phyloP scores from a whole-genome alignment of 2,113 vertebrate genomes.

The Oxygymnocypris stewartii region DNA sequence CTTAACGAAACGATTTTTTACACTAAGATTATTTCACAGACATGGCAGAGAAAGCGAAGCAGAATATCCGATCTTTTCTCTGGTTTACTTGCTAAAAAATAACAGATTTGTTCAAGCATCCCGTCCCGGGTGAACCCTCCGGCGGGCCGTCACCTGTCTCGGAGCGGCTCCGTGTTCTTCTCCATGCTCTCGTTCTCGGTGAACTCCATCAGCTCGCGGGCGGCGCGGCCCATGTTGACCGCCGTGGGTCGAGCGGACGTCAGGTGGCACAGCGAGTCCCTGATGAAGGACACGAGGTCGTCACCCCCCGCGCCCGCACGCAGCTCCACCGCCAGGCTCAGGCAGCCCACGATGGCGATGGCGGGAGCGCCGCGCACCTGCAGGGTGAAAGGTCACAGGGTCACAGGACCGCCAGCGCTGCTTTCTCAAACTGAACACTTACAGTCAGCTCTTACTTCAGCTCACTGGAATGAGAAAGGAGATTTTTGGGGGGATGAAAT shows the following conservation, averaged over 20 bases:
- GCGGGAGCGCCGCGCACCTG: constrained; percentile 77
- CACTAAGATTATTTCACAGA: background rate
- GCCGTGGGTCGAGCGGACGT: constrained; percentile 85
- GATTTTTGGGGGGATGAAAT: background rate
- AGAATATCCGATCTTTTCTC: background rate
- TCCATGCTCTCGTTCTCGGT: constrained; percentile 77
- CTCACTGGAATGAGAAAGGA: too few species aligned
- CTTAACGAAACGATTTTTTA: too few species aligned
- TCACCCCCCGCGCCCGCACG: constrained; percentile 72
- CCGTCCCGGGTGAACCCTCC: background rate
- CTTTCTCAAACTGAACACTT: background rate
- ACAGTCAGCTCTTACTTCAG: background rate
- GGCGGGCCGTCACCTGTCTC: constrained; percentile 73
- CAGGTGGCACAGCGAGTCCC: constrained; percentile 78
- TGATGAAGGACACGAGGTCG: constrained; percentile 79
- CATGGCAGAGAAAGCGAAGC: background rate
- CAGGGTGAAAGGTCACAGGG: constrained; percentile 6
- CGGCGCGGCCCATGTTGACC: constrained; percentile 86
- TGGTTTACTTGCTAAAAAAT: background rate
- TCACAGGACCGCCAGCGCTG: background rate
- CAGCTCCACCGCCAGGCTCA: constrained; percentile 87
- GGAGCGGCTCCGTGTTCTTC: constrained; percentile 75
- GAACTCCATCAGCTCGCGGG: constrained; percentile 77
- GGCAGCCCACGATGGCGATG: constrained; percentile 84
- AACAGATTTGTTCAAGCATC: background rate